phyloP scores from a whole-genome alignment of 2,888 invertebrate genomes.

The Yponomeuta cagnagella region DNA sequence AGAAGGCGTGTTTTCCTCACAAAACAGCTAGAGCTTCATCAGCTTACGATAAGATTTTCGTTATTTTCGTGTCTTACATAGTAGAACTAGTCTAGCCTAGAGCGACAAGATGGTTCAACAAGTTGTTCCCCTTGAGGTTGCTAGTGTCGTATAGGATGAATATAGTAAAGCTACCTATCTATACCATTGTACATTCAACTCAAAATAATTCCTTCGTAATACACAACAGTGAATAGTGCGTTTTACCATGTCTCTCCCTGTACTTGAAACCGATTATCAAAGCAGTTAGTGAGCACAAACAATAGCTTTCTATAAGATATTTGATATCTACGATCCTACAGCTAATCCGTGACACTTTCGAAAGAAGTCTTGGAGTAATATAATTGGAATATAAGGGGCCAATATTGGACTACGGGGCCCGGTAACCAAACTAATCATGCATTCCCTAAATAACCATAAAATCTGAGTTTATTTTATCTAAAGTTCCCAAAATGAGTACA shows the following conservation, averaged over 20 bases:
- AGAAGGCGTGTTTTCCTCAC: conserved; percentile 46
- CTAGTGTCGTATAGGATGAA: conserved; percentile 27
- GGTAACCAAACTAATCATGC: conserved; percentile 5
- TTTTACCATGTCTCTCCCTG: conserved; percentile 45
- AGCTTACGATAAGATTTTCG: conserved; percentile 43
- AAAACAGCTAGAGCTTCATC: conserved; percentile 52
- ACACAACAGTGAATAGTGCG: conserved; percentile 25
- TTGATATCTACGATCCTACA: conserved; percentile 13
- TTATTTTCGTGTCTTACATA: conserved; percentile 46
- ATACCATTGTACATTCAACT: conserved; percentile 10
- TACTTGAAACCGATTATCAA: conserved; percentile 45
- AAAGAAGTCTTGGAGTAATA: conserved; percentile 7
- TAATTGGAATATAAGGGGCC: conserved; percentile 13
- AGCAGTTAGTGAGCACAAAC: conserved; percentile 38
- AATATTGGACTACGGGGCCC: conserved; percentile 6
- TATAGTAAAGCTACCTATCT: conserved; percentile 23
- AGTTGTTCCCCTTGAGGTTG: conserved; percentile 56
- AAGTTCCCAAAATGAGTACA: background rate
- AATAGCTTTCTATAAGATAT: conserved; percentile 13
- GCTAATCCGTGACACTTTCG: background rate
- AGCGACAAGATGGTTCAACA: conserved; percentile 46
- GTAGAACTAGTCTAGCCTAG: conserved; percentile 43
- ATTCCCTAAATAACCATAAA: background rate
- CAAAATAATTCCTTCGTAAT: conserved; percentile 21
- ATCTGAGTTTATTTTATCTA: background rate